Base-by-base conservation (phyloP, 64 coral and sea anemone genomes). In the Dendrophyllia cribrosa region DNA sequence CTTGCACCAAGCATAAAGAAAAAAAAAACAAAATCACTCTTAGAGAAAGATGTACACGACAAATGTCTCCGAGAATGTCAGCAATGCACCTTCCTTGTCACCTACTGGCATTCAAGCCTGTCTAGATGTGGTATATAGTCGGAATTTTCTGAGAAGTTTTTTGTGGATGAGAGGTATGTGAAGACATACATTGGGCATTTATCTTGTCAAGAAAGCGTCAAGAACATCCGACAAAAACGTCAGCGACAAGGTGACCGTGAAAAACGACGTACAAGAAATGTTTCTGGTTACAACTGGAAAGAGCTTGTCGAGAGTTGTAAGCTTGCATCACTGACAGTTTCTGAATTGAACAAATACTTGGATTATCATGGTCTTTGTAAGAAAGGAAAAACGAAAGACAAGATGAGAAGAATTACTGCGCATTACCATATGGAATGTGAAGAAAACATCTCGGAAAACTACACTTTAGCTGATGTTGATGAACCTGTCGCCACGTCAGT, bases 91-190 rank as follows among this genome's bases (percentile, higher is more conserved):
- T 34, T 34, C 34, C 34, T 1, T 34, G 34, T 34, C 34, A 34
- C 34, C 34, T 34, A 34, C 34, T 34, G 34, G 34, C 34, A 34
- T 34, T 34, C 34, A 34, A 34, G 34, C 34, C 34, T 34, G 34
- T 34, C 34, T 34, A 34, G 34, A 34, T 34, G 0, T 34, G 34
- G 34, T 34, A 34, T 34, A 34, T 34, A 34, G 34, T 34, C 34
- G 49, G 53, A 68, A 84, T 91, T 83, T 84, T 91, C 89, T 62
- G 10, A 91, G 78, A 84, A 82, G 67, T 91, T 91, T 81, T 83
- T 82, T 82, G 78, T 91, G 68, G 77, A 91, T 24, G 89, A 91
- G 51, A 91, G 83, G 79, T 51, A 83, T 91, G 89, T 91, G 61
- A 91, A 84, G 68, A 71, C 89, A 46, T 91, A 74, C 79, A 55